Base-by-base conservation (phyloP, 2,888 invertebrate genomes). In the Camptogramma bilineatum region DNA sequence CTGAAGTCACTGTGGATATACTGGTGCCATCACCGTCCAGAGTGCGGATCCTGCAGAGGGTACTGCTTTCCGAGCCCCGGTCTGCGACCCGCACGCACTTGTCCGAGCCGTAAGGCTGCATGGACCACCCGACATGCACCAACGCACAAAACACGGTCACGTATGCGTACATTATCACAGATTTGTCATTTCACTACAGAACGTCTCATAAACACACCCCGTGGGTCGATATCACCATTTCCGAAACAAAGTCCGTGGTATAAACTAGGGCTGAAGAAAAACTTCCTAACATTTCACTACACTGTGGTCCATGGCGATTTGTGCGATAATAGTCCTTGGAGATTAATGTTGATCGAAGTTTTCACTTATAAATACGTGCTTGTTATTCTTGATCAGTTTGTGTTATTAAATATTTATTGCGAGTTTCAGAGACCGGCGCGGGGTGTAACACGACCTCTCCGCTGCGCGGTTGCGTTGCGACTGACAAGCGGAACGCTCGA, bases 21-120 rank as follows among this genome's bases (percentile, higher is more conserved):
- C 95, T 96, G 74, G 95, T 94, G 52, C 95, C 95, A 70, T 95
- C 94, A 60, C 95, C 94, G 72, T 96, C 96, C 66, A 97, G 94
- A 70, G 96, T 95, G 72, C 96, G 94, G 77, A 96, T 91, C 79
- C 94, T 94, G 85, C 97, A 97, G 65, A 95, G 94, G 68, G 96
- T 94, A 72, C 94, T 91, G 78, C 90, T 93, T 80, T 92, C 94
- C 80, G 86, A 87, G 79, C 77, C 88, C 81, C 77, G 87, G 74
- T 79, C 93, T 80, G 83, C 86, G 76, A 81, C 91, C 77, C 81
- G 93, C 78, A 80, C 89, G 81, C 82, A 94, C 82, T 84, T 93
- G 80, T 93, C 93, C 78, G 90, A 88, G 81, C 94, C 93, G 73
- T 93, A 91, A 66, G 94, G 93, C 69, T 93, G 87, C 73, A 93